These are phyloP conservation scores for Arctopsyche grandis DNA, from an alignment of 1,140 invertebrate species.

Conservation along the genomic window DNA sequence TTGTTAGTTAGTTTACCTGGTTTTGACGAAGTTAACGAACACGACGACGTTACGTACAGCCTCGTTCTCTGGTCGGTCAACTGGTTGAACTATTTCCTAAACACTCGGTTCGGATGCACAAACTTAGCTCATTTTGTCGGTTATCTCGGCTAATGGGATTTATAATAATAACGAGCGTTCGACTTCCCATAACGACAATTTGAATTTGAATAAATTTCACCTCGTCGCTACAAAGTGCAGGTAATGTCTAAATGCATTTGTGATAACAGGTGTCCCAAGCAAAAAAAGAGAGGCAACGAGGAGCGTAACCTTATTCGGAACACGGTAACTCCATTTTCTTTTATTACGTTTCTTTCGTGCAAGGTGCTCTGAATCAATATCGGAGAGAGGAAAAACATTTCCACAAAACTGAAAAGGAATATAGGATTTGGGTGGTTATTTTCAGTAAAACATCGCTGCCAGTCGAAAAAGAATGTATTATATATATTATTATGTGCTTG, in stretches of 20 bases:
- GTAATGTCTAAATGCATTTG: constrained; percentile 22
- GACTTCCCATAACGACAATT: background rate
- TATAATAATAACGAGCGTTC: background rate
- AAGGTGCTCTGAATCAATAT: background rate
- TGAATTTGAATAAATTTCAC: too few species aligned
- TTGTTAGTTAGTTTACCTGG: constrained; percentile 41
- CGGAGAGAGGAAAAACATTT: background rate
- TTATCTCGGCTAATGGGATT: background rate
- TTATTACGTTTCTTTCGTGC: background rate
- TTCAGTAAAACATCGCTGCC: constrained; percentile 1
- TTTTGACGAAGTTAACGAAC: constrained; percentile 30
- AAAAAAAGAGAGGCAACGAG: constrained; percentile 20
- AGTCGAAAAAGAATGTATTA: constrained; percentile 1
- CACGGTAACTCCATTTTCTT: constrained; percentile 29
- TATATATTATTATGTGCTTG: constrained; percentile 6
- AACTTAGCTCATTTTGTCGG: background rate
- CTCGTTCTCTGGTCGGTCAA: constrained; percentile 25
- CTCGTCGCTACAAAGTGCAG: too few species aligned
- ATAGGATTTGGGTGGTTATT: background rate
- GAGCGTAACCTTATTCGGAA: constrained; percentile 30
- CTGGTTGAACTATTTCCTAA: constrained; percentile 16
- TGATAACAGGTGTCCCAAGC: constrained; percentile 38
- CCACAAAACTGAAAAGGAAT: background rate
- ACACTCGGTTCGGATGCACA: background rate
- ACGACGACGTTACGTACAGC: background rate